Base-by-base conservation (phyloP, 2,113 vertebrate genomes). In the Mesoclemmys tuberculata region DNA sequence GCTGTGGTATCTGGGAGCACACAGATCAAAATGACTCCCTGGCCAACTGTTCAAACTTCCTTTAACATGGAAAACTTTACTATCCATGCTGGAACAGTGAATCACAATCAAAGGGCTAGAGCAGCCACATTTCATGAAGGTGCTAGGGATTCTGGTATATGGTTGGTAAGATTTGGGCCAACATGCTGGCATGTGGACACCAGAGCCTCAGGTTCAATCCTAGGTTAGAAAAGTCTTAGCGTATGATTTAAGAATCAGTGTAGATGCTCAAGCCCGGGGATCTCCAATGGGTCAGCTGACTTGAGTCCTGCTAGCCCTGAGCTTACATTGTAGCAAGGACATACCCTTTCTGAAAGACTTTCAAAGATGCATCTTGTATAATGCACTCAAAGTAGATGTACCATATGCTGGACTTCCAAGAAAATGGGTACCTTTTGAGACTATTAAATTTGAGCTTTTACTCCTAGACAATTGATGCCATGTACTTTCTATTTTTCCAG, bases 401-500 rank as follows among this genome's bases (percentile, higher is more conserved):
- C 86, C 79, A 80, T 93, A 85, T 82, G 74, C 82, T 74, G 38
- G 75, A 48, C 48, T 93, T 74, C 44, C 9, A 5, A 92, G 86
- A 86, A 93, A 82, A 74, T 85, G 84, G 74, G 61, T 84, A 21
- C 27, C 74, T 85, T 87, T 86, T 88, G 87, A 92, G 93, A 94
- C 79, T 0, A 0, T 85, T 84, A 35, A 89, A 85, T 93, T n/a
- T 77, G 8, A 96, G 93, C 90, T 78, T 94, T 87, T 91, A 92
- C 64, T 93, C 79, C 1, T 24, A 91, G 93, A 96, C 91, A 83
- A 78, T 49, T 46, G 38, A 51, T 0, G 0, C n/a, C 89, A 94
- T 95, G 87, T 96, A 24, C 94, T 92, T 94, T 90, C 91, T 96
- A 78, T 89, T 88, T 95, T 96, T 82, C 82, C 93, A 92, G 86